phyloP scores from a whole-genome alignment of 64 coral and sea anemone species.

The Porites australiensis region DNA sequence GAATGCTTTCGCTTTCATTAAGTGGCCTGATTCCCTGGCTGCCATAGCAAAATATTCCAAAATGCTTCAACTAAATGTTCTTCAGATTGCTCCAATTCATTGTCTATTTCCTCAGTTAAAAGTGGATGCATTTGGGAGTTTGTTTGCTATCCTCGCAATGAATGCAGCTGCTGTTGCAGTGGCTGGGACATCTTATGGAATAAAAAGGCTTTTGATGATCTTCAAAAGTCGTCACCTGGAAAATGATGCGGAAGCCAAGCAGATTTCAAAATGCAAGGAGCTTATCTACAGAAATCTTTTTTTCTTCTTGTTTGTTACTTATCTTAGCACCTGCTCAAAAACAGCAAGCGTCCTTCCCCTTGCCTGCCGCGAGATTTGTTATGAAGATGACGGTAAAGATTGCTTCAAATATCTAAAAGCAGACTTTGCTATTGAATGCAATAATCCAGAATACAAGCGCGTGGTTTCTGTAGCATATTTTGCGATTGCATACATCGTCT shows the following conservation, averaged over 20 bases:
- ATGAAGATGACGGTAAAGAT: neutral
- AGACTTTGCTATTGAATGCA: slow-evolving; percentile 31
- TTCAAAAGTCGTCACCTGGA: neutral
- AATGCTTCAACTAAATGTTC: slow-evolving; percentile 54
- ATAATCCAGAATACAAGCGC: neutral
- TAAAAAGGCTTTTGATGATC: neutral
- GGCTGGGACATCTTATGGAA: neutral
- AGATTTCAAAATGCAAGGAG: slow-evolving; percentile 24
- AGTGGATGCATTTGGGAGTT: slow-evolving; percentile 18
- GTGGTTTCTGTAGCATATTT: slow-evolving; percentile 2
- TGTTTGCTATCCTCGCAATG: slow-evolving; percentile 32
- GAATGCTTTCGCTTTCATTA: slow-evolving; percentile 38
- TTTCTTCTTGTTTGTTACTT: slow-evolving; percentile 42
- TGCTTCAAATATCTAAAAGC: slow-evolving; percentile 32
- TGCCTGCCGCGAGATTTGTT: slow-evolving; percentile 51
- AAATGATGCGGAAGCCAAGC: neutral
- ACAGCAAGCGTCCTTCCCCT: slow-evolving; percentile 34
- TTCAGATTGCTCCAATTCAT: slow-evolving; percentile 53
- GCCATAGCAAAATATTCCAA: slow-evolving; percentile 58
- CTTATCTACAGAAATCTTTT: slow-evolving; percentile 38
- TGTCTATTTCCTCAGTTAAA: slow-evolving; percentile 44
- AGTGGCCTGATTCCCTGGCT: slow-evolving; percentile 48
- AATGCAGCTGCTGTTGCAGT: neutral
- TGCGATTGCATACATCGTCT: neutral
- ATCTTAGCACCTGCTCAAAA: slow-evolving; percentile 38